phyloP scores from a whole-genome alignment of 1,140 invertebrate species.

The Homarus americanus region DNA sequence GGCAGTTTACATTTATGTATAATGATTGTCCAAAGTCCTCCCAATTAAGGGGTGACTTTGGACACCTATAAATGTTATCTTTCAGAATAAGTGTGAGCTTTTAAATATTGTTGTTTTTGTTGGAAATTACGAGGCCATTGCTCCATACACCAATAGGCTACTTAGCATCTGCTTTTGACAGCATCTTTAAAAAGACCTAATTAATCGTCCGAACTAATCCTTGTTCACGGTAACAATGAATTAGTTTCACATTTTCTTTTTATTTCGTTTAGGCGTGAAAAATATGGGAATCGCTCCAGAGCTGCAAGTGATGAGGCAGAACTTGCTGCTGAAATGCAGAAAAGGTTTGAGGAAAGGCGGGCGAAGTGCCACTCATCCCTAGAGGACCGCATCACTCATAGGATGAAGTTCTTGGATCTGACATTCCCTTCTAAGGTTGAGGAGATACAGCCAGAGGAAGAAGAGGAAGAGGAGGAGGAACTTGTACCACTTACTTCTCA shows the following conservation, averaged over 20 bases:
- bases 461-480: not conserved
- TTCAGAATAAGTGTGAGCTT: too few relatives aligned
- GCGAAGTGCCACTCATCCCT: not conserved
- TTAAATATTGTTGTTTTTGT: too few relatives aligned
- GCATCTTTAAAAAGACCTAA: too few relatives aligned
- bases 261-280: conserved; percentile 8
- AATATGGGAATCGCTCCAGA: not conserved
- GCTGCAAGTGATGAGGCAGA: not conserved
- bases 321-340: not conserved
- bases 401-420: conserved; percentile 14
- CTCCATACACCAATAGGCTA: too few relatives aligned
- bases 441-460: conserved; percentile 4
- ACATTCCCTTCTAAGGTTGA: conserved; percentile 30
- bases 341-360: not conserved
- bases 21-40: too few relatives aligned
- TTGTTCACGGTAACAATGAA: too few relatives aligned
- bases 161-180: too few relatives aligned
- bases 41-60: too few relatives aligned
- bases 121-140: too few relatives aligned
- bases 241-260: not conserved
- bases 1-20: too few relatives aligned
- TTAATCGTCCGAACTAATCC: too few relatives aligned
- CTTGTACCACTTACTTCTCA: conserved; percentile 9
- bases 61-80: too few relatives aligned
- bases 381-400: conserved; percentile 10